Conservation (phyloP, 2,113 vertebrate species). For the Rhynchopsitta pachyrhyncha region DNA sequence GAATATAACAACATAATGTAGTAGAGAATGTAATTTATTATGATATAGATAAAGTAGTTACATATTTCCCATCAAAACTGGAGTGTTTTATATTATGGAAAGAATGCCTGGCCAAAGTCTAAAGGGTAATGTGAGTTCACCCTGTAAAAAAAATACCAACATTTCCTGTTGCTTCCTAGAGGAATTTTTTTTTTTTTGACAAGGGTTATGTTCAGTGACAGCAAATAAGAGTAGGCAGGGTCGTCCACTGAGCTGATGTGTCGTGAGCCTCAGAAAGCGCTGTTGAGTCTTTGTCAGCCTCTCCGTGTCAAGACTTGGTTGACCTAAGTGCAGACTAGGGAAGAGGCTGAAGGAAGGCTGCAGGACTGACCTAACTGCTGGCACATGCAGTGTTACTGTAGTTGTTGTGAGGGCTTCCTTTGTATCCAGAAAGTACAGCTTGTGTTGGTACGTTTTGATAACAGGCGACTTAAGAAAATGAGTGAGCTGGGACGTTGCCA, state of each 20-base stretch:
- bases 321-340: neutral
- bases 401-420: conserved; percentile 1
- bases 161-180: neutral
- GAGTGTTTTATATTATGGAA: neutral
- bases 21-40: neutral
- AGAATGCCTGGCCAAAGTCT: neutral
- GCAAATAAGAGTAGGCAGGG: neutral
- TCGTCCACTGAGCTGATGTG: neutral
- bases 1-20: neutral
- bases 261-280: neutral
- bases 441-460: neutral
- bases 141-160: neutral
- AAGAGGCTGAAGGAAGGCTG: neutral
- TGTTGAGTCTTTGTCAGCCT: neutral
- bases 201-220: neutral
- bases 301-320: neutral
- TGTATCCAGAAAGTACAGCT: conserved; percentile 24
- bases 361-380: neutral
- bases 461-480: neutral
- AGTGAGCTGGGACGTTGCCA: conserved; percentile 28
- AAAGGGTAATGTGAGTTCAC: neutral
- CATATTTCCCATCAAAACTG: neutral
- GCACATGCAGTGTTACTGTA: neutral
- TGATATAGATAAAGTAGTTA: neutral
- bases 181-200: neutral